phyloP scores from a whole-genome alignment of 2,797 vertebrate species.

The Acanthornis magna region DNA sequence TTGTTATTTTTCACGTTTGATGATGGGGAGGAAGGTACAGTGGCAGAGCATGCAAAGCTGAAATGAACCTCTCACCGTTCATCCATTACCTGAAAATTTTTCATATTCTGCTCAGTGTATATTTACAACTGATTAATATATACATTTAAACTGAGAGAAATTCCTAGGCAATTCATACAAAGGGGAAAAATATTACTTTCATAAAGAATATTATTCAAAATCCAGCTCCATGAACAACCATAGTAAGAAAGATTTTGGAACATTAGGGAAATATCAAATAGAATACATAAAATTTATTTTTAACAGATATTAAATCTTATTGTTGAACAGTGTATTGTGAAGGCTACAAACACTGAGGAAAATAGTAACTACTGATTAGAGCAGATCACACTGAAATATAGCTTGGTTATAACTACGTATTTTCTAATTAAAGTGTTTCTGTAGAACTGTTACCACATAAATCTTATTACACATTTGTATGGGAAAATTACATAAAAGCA shows the following conservation, averaged over 20 bases:
- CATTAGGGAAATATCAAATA: neutral
- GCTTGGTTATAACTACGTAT: neutral
- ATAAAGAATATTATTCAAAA: neutral
- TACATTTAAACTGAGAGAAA: neutral
- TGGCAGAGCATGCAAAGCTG: neutral
- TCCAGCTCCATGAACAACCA: neutral
- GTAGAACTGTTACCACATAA: neutral
- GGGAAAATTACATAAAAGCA: neutral
- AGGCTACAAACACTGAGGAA: neutral
- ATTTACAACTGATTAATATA: neutral
- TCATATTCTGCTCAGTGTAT: neutral
- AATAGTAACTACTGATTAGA: neutral
- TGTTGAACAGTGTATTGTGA: neutral
- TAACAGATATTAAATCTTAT: neutral
- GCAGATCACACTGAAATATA: neutral
- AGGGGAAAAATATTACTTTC: neutral
- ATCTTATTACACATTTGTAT: neutral
- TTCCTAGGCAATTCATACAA: neutral
- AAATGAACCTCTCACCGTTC: neutral
- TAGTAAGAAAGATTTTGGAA: neutral
- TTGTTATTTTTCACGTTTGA: neutral
- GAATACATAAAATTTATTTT: neutral
- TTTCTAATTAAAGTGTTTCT: neutral
- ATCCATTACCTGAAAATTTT: neutral
- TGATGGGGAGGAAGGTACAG: neutral